A percentile compares a stretch with the other conserved stretches of the same genome.
These are phyloP conservation scores for Myotis brandtii DNA, from an alignment of 2,113 vertebrate genomes.

Conservation along the genomic window DNA sequence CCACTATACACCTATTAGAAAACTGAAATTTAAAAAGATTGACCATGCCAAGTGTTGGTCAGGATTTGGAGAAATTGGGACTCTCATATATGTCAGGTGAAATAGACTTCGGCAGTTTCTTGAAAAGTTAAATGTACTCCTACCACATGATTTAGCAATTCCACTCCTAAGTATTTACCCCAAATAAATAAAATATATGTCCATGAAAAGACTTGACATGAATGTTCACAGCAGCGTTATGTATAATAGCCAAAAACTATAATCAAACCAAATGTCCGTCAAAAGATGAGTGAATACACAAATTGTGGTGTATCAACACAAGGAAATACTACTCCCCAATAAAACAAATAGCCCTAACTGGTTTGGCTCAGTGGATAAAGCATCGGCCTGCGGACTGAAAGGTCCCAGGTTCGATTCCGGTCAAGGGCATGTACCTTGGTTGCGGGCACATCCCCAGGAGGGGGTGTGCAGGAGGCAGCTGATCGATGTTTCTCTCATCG, in stretches of 20 bases:
- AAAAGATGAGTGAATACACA: neutral
- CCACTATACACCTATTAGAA: neutral
- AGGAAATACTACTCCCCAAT: neutral
- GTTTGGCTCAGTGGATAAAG: no score
- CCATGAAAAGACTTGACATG: neutral
- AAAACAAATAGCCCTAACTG: neutral
- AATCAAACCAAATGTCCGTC: neutral
- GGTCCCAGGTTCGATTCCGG: no score
- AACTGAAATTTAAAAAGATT: neutral
- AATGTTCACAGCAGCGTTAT: constrained; percentile 9
- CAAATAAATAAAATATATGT: neutral
- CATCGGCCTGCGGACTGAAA: no score
- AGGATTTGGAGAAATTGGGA: neutral
- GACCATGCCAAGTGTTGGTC: neutral
- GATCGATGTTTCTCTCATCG: no score
- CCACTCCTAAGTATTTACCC: neutral
- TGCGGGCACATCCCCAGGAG: no score
- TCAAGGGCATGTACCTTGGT: no score
- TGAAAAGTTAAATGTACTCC: neutral
- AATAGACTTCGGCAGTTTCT: neutral
- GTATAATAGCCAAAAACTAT: neutral
- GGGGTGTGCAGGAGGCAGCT: no score
- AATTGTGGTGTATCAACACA: neutral
- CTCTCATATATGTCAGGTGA: neutral
- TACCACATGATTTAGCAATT: neutral